Evolutionary conservation across 2,797 vertebrate species (phyloP).

Genomic region (Fistularia tabacaria): DNA sequence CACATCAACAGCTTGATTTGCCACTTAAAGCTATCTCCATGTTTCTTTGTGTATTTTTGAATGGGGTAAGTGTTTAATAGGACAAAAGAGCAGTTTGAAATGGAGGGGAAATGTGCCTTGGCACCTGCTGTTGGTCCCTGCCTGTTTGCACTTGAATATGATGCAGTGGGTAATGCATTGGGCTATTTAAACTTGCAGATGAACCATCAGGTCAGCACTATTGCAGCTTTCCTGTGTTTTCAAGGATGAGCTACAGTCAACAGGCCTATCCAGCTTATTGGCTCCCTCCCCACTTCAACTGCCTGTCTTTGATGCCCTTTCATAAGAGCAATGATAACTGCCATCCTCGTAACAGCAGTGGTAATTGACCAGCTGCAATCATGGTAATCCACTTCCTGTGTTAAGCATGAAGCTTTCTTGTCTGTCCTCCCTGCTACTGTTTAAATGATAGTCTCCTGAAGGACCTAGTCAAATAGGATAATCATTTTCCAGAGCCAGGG

Average conservation of each 20-base stretch:
- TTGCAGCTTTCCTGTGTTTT: slow-evolving; percentile 66
- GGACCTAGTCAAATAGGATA: slow-evolving; percentile 37
- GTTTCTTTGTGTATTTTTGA: slow-evolving; percentile 70
- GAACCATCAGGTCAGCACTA: slow-evolving; percentile 69
- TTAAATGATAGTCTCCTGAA: slow-evolving; percentile 51
- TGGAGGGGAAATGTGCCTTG: slow-evolving; percentile 50
- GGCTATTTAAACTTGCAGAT: slow-evolving; percentile 80
- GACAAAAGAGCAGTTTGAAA: slow-evolving; percentile 72
- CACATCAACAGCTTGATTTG: slow-evolving; percentile 53
- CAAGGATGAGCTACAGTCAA: slow-evolving; percentile 70
- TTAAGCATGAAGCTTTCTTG: slow-evolving; percentile 37
- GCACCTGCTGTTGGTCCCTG: slow-evolving; percentile 67
- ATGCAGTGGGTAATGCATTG: slow-evolving; percentile 54
- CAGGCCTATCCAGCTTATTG: slow-evolving; percentile 63
- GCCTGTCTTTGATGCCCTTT: slow-evolving; percentile 67
- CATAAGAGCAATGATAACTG: slow-evolving; percentile 68
- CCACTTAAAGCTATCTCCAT: slow-evolving; percentile 63
- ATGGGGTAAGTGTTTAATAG: slow-evolving; percentile 72
- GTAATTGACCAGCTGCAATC: slow-evolving; percentile 70
- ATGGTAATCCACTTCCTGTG: slow-evolving; percentile 60
- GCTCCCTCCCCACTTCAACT: slow-evolving; percentile 52
- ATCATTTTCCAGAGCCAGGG: slow-evolving; percentile 26
- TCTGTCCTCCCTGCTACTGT: slow-evolving; percentile 27
- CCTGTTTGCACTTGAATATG: slow-evolving; percentile 75
- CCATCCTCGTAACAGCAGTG: slow-evolving; percentile 57